Base-by-base conservation (phyloP, 2,888 invertebrate species). In the Noctua comes region DNA sequence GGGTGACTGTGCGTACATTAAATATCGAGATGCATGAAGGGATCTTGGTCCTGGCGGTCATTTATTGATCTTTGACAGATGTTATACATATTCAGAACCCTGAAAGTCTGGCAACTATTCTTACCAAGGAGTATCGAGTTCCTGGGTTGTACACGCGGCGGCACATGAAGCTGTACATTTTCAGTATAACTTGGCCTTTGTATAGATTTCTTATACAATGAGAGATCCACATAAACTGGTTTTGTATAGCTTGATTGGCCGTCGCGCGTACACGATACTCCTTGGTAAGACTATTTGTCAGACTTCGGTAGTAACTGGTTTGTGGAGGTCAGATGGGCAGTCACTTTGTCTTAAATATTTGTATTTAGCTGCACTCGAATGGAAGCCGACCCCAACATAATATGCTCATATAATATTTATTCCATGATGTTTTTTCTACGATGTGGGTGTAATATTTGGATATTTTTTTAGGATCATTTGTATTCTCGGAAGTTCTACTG, bases 401-500 rank as follows among this genome's bases (percentile, higher is more conserved):
- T 21, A 51, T 51, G 51, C 21, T 51, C 18, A 21, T 0, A 16
- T 48, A 48, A 7, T 21, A 62, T 46, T 24, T 59, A 11, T 31
- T 31, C 18, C 10, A n/a, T 24, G 10, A 31, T 24, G 10, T 59
- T 71, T 66, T 66, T 65, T 79, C 3, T 21, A 21, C 7, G 31
- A 21, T 27, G 36, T 24, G 27, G 21, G 10, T 71, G n/a, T 8
- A 65, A 46, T 40, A n/a, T 31, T 16, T 27, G 21, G n/a, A 59
- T 64, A 66, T 79, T 36, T 31, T 31, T 66, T 31, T 57, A 57
- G 13, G 54, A 65, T 66, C 7, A 48, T 59, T 68, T 59, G 27
- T 13, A 48, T 59, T 65, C 21, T 57, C 4, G 8, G 46, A 66
- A 36, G 18, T n/a, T 75, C 40, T 5, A 31, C 5, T 48, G 36